Evolutionary conservation across 2,888 invertebrate genomes (phyloP), one percentile per base, ranked within the genome.

Genomic region (Drosophila testacea): DNA sequence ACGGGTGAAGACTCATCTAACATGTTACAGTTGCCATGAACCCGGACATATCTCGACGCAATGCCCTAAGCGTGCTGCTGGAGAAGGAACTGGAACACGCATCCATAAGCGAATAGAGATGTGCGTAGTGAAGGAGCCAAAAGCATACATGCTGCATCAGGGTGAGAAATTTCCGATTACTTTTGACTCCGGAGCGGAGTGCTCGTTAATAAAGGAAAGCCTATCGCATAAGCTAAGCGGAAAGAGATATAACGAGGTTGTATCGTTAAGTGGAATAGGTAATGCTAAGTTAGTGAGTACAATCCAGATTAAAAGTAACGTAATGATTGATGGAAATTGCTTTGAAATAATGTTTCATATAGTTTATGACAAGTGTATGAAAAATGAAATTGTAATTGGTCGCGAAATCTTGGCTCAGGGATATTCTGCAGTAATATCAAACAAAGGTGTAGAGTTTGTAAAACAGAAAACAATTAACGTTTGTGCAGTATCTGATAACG

Each of bases 381-480:
- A 52, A 30, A 54, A 52, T n/a, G n/a, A 52, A 42, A 57, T 63
- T 54, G 54, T 57, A 52, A 52, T 68, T 4, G 63, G 63, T 3
- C 46, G 67, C 4, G 61, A 56, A 51, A 56, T 51, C 3, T 62
- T 56, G 34, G 62, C 62, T 9, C 48, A 64, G 7, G 54, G 63
- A 48, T 42, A 41, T 46, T 51, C 54, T 10, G 39, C 52, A 32
- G 4, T 61, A 44, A 28, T 61, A 27, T 59, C 59, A 22, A 22
- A 2, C 2, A 22, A 22, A 0, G 16, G 16, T 0, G 16, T 16
- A 1, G 16, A 16, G 16, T 16, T 16, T 1, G 16, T 16, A 1
- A 22, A 22, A 22, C 0, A 22, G 0, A 22, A 22, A 22, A 22
- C 22, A 2, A 2, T 22, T 22, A 22, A 22, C 22, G 22, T 2